Percentiles rank a stretch among this genome's conserved stretches.
These are phyloP conservation scores for Zoanthus gigantus DNA, from an alignment of 92 coral and sea anemone genomes.

Conservation along the genomic window DNA sequence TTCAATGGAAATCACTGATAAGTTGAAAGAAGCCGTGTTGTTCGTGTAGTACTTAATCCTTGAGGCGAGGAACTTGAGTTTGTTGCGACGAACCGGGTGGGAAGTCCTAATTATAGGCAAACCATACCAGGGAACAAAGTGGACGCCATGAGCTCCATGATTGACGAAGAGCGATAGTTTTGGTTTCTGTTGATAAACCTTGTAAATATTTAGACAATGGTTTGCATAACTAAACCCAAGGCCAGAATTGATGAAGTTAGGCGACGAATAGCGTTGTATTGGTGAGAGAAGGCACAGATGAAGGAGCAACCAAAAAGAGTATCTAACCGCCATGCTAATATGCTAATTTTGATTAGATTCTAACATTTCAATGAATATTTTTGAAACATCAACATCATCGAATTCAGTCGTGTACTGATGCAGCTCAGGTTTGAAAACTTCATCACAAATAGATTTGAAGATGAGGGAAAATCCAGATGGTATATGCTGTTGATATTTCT, in stretches of 20 bases:
- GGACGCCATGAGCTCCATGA: slow-evolving; percentile 44
- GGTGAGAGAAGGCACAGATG: neutral
- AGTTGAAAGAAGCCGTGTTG: slow-evolving; percentile 44
- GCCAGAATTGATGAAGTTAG: slow-evolving; percentile 24
- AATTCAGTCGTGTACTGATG: no score
- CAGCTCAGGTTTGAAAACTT: no score
- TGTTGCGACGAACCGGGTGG: slow-evolving; percentile 21
- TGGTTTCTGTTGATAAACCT: slow-evolving; percentile 34
- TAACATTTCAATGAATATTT: no score
- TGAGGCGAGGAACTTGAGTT: slow-evolving; percentile 44
- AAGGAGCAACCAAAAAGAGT: slow-evolving; percentile 30
- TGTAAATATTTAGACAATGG: slow-evolving; percentile 11
- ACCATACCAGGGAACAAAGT: slow-evolving; percentile 43
- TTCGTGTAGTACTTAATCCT: slow-evolving; percentile 42
- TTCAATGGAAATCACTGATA: slow-evolving; percentile 35
- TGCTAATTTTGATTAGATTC: no score
- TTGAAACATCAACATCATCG: no score
- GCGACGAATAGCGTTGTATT: slow-evolving; percentile 25
- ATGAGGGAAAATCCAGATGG: no score
- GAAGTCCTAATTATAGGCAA: slow-evolving; percentile 35
- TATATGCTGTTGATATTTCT: no score
- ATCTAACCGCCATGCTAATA: slow-evolving; percentile 13
- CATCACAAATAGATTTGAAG: no score
- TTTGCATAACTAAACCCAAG: slow-evolving; percentile 1
- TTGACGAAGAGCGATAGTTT: slow-evolving; percentile 16